Base-by-base conservation (phyloP, 1,140 invertebrate species). In the Drosophila murphyi region DNA sequence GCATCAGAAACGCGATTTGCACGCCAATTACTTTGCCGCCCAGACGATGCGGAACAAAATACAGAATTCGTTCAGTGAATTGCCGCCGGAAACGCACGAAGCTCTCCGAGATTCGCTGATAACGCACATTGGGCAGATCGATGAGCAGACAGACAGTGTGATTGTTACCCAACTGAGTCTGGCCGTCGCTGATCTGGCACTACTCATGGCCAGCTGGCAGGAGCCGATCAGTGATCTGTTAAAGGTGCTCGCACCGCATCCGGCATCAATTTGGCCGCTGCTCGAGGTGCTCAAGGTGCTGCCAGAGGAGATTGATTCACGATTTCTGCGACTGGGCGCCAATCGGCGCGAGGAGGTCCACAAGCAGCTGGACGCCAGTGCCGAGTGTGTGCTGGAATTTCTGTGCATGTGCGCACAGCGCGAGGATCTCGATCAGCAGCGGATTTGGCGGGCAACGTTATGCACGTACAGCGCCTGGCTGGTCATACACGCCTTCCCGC, bases 1-100 rank as follows among this genome's bases (percentile, higher is more conserved):
- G 8, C 96, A 97, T 68, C 94, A 97, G 70, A 98, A 98, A 88
- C 94, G 94, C 43, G 97, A 98, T 91, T 71, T 98, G 56, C 96
- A 99, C 80, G 98, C 97, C 29, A 98, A 98, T 93, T 99, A 98
- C 92, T 99, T 99, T 94, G 98, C 98, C 28, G 98, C 98, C 6
- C 98, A 99, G 93, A 99, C 98, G 3, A 98, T 99, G 96, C 94
- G 98, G 72, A 97, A 97, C 7, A 99, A 99, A 94, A 97, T 98
- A 56, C 97, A 99, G 93, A 95, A 96, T 79, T 97, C 96, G 60
- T 98, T 99, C 90, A 96, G 98, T 83, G 98, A 99, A 93, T 93
- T 99, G 56, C 98, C 98, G 6, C 78, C 94, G 10, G 96, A 97
- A 79, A 96, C 97, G 35, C 96, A 98, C 80, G 93, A 94, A 64